Conservation (phyloP, 2,888 invertebrate species). For the Epinotia demarniana region DNA sequence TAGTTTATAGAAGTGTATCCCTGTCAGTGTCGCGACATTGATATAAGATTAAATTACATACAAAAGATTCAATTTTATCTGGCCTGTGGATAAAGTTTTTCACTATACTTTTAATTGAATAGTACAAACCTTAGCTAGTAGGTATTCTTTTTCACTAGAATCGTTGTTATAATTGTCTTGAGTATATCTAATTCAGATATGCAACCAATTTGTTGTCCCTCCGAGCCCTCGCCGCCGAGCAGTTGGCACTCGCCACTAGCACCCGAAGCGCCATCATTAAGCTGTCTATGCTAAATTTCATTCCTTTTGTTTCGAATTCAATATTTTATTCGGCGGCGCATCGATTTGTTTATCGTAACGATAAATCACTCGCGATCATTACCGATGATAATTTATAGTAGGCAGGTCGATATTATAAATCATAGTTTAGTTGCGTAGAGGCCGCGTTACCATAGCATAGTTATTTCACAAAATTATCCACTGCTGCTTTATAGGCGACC, state of each 20-base stretch:
- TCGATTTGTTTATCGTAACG: constrained; percentile 41
- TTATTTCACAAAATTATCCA: neutral
- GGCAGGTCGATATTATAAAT: constrained; percentile 38
- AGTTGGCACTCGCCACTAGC: neutral
- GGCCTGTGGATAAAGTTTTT: too few species aligned
- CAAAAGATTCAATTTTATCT: too few species aligned
- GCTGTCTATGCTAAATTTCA: constrained; percentile 44
- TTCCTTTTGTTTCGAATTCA: constrained; percentile 37
- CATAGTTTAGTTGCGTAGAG: constrained; percentile 15
- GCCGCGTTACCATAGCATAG: constrained; percentile 9
- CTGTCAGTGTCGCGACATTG: too few species aligned
- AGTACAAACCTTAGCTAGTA: neutral
- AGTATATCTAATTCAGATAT: neutral
- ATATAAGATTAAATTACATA: too few species aligned
- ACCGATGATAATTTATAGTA: constrained; percentile 46
- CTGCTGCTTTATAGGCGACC: neutral
- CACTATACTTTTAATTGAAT: too few species aligned
- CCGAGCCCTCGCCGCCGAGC: neutral
- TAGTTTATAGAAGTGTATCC: too few species aligned
- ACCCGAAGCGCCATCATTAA: constrained; percentile 32
- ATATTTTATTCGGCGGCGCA: constrained; percentile 45
- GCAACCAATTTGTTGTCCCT: neutral
- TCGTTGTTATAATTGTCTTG: neutral
- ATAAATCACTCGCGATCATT: constrained; percentile 45
- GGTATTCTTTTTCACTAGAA: neutral